Base-by-base conservation (phyloP, 2,113 vertebrate genomes). In the Alethe castanea region DNA sequence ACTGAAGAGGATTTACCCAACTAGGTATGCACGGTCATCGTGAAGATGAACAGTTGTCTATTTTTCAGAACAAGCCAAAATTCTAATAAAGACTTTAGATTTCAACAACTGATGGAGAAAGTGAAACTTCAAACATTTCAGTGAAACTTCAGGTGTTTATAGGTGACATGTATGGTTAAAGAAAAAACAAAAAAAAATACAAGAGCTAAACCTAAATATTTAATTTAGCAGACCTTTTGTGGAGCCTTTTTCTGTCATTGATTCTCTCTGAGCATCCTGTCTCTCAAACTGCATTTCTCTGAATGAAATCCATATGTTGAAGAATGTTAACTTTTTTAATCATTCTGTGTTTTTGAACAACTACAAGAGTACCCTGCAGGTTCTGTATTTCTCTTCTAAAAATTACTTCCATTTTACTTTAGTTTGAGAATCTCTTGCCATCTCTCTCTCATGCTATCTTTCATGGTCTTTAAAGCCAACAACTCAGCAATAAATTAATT, bases 261-360 rank as follows among this genome's bases (percentile, higher is more conserved):
- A 52, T 80, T 53, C 4, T 35, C 7, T 70, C 42, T 2, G 3
- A 35, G 20, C 31, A 57, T 13, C 11, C 12, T 44, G 9, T 67
- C 15, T 48, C 45, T 65, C 26, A 45, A 31, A 14, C 29, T 62
- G 38, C 17, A 33, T 38, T 38, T 23, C 16, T 42, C 33, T 80
- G 52, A 59, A 50, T 54, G 23, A 79, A 79, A 66, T 56, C 12
- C 1, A 1, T 35, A 17, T 35, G 10, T 25, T 67, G 54, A 64
- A 81, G 25, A 19, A 54, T 40, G 11, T 19, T 50, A 72, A 69
- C 17, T 40, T 54, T 76, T 71, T 47, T 16, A 90, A 54, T 14
- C 3, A 19, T 26, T 77, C 11, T 71, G 6, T 0, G 7, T 60
- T 56, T 73, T 64, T 52, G 0, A 73, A 52, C 7, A 61, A 11